phyloP scores from a whole-genome alignment of 2,888 invertebrate genomes.

The Pteria penguin region DNA sequence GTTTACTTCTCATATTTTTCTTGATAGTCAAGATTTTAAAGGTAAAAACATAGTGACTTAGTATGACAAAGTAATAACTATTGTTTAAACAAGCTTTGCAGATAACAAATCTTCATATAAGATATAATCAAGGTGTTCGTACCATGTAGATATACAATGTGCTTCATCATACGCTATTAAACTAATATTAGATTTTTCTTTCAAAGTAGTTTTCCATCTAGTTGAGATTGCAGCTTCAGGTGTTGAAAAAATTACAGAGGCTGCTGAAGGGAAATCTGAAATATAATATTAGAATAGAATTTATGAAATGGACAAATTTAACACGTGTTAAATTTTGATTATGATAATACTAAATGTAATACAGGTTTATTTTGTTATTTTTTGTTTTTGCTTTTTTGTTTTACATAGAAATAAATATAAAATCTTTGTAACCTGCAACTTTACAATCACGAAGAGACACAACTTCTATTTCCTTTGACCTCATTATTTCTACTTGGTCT shows the following conservation, averaged over 20 bases:
- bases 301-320: not conserved
- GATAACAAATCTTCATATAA: not conserved
- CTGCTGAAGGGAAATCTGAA: not conserved
- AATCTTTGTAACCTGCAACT: not conserved
- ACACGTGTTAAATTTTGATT: no score
- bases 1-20: no score
- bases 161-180: constrained; percentile 28
- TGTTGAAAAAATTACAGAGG: constrained; percentile 9
- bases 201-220: constrained; percentile 11
- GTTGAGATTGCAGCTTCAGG: constrained; percentile 9
- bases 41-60: no score
- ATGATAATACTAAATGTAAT: no score
- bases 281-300: not conserved
- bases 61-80: not conserved
- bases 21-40: no score
- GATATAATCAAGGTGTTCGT: not conserved
- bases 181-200: not conserved
- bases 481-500: not conserved
- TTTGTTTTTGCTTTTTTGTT: no score
- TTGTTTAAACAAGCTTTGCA: not conserved
- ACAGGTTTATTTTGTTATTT: no score
- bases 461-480: not conserved
- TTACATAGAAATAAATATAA: no score
- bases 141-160: constrained; percentile 40
- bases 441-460: not conserved